Conservation (phyloP, 2,888 invertebrate species). For the Torymus auratus region DNA sequence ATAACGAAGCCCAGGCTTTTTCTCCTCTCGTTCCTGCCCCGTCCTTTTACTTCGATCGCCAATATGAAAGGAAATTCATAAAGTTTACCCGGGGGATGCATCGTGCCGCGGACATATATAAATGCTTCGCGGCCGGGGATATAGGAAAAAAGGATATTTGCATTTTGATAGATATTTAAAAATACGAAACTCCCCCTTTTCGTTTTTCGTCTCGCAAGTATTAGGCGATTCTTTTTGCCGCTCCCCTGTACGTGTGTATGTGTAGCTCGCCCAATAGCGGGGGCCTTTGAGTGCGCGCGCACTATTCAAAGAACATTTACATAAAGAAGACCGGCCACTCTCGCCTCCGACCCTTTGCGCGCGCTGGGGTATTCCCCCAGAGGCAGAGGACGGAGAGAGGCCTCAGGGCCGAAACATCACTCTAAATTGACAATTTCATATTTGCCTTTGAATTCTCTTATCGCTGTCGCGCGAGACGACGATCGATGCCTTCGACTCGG, state of each 20-base stretch:
- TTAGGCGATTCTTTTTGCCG: background rate
- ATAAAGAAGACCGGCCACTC: conserved; percentile 34
- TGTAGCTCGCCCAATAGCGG: too few species aligned
- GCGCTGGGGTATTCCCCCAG: background rate
- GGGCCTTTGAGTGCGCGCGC: background rate
- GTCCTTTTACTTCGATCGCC: conserved; percentile 38
- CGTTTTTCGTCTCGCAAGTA: conserved; percentile 11
- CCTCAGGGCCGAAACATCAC: conserved; percentile 37
- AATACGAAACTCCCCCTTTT: background rate
- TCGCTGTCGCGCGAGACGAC: background rate
- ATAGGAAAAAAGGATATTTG: conserved; percentile 24
- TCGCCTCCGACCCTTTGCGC: background rate
- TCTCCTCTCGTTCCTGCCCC: too few species aligned
- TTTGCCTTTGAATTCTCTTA: conserved; percentile 24
- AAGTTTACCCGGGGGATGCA: conserved; percentile 34
- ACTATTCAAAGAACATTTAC: conserved; percentile 43
- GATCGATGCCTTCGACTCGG: conserved; percentile 5
- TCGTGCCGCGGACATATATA: conserved; percentile 7
- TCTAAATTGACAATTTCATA: conserved; percentile 48
- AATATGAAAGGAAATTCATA: conserved; percentile 49
- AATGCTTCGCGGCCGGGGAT: background rate
- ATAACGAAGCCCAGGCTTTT: conserved; percentile 28
- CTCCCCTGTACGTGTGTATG: too few species aligned
- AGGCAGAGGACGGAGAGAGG: background rate
- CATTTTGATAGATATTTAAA: conserved; percentile 49